Evolutionary conservation across 1,140 invertebrate genomes (phyloP).

Genomic region (Diploscapter pachys): DNA sequence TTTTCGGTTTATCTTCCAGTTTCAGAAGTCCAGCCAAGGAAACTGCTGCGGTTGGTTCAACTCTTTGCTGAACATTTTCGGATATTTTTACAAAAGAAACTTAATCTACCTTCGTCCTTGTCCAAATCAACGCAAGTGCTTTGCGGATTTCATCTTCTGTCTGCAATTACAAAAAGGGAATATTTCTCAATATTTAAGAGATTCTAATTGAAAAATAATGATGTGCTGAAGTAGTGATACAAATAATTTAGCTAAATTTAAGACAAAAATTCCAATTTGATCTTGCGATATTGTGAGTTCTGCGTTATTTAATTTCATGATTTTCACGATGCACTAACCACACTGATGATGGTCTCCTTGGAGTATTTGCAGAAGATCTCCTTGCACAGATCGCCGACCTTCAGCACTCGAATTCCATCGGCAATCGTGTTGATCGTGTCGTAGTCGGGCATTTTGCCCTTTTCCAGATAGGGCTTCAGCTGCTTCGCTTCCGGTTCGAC

Average conservation of each 20-base stretch:
- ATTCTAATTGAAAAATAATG: no score
- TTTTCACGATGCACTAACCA: no score
- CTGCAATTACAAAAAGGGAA: neutral
- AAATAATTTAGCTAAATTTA: no score
- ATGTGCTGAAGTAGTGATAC: no score
- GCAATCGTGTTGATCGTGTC: conserved; percentile 26
- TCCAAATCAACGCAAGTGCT: conserved; percentile 32
- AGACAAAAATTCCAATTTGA: no score
- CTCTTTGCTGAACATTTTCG: conserved; percentile 14
- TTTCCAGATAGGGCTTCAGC: conserved; percentile 9
- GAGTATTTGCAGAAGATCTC: conserved; percentile 17
- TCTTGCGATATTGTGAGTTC: no score
- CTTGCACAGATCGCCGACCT: conserved; percentile 12
- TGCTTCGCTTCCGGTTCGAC: conserved; percentile 27
- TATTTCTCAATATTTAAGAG: no score
- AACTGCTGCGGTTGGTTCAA: conserved; percentile 33
- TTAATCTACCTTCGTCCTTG: conserved; percentile 23
- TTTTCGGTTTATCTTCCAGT: no score
- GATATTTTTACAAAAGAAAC: neutral
- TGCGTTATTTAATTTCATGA: no score
- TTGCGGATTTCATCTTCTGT: conserved; percentile 31
- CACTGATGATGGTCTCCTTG: neutral
- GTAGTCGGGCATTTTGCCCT: conserved; percentile 1
- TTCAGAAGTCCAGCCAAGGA: neutral
- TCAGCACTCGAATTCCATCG: conserved; percentile 29